phyloP scores from a whole-genome alignment of 2,888 invertebrate genomes.

The Pimpla rufipes region DNA sequence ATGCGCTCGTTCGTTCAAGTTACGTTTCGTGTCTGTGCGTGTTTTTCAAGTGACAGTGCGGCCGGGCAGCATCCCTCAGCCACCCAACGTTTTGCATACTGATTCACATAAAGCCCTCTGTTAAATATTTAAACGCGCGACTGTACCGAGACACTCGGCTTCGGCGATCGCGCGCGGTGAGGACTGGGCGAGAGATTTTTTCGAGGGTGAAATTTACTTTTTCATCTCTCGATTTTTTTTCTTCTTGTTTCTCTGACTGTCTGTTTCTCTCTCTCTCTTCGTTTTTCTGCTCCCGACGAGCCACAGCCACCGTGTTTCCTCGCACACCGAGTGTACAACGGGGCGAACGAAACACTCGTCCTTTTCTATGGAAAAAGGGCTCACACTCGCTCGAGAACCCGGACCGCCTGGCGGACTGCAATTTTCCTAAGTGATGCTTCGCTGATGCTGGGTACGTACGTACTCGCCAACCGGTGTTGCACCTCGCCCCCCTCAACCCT shows the following conservation, averaged over 20 bases:
- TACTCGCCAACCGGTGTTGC: slow-evolving; percentile 39
- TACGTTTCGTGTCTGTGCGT: not conserved
- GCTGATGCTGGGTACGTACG: slow-evolving; percentile 44
- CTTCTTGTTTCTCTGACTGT: no score
- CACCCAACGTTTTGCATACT: slow-evolving; percentile 14
- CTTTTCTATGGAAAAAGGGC: slow-evolving; percentile 30
- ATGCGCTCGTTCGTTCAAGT: no score
- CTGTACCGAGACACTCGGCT: not conserved
- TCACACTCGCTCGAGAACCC: slow-evolving; percentile 30
- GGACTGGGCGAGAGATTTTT: slow-evolving; percentile 44
- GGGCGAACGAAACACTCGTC: not conserved
- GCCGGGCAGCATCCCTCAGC: slow-evolving; percentile 25
- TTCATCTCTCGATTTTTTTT: not conserved
- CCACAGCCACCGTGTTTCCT: slow-evolving; percentile 6
- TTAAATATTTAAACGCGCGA: slow-evolving; percentile 43
- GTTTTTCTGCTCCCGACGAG: not conserved
- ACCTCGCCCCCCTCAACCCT: not conserved
- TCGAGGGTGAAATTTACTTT: slow-evolving; percentile 20
- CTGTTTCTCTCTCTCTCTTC: not conserved
- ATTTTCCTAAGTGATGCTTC: slow-evolving; percentile 66
- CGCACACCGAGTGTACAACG: not conserved
- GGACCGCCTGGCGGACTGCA: slow-evolving; percentile 56
- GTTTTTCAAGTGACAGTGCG: not conserved
- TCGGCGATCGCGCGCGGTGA: not conserved
- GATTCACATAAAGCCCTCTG: slow-evolving; percentile 20